A percentile compares a stretch with the other conserved stretches of the same genome.
phyloP scores from a whole-genome alignment of 2,797 vertebrate species.

The Thripadectes ignobilis region DNA sequence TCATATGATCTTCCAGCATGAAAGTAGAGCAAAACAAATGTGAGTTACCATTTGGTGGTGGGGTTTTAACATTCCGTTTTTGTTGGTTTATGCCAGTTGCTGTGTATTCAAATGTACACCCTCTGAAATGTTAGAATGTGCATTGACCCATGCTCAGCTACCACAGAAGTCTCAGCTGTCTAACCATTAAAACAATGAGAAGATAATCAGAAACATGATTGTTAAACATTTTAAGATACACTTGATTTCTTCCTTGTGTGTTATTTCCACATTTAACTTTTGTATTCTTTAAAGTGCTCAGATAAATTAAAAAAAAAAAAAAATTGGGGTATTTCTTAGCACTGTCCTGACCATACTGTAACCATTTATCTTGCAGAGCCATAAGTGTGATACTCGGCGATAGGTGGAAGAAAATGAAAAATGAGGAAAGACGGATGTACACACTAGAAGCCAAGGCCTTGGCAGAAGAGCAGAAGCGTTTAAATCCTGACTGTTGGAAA shows the following conservation, averaged over 20 bases:
- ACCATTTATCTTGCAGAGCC: conserved; percentile 85
- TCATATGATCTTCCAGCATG: neutral
- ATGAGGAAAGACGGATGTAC: conserved; percentile 95
- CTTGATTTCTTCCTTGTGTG: neutral
- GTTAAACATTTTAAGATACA: neutral
- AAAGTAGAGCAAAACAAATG: conserved; percentile 17
- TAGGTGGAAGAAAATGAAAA: conserved; percentile 99
- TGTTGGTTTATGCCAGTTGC: neutral
- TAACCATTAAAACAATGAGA: neutral
- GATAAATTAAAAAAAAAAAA: neutral
- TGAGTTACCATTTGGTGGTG: neutral
- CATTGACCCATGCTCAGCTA: neutral
- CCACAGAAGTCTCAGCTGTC: neutral
- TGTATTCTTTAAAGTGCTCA: neutral
- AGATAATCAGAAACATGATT: neutral
- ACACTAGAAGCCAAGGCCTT: conserved; percentile 98
- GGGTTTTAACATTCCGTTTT: neutral
- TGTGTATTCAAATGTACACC: neutral
- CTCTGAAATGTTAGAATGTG: neutral
- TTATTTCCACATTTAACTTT: neutral
- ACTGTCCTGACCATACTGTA: conserved; percentile 17
- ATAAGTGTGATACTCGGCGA: conserved; percentile 99
- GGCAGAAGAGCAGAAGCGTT: conserved; percentile 97
- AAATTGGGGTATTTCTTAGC: neutral
- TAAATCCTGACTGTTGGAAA: conserved; percentile 99